Evolutionary conservation across 2,888 invertebrate genomes (phyloP).

Genomic region (Parapristionchus giblindavisi): DNA sequence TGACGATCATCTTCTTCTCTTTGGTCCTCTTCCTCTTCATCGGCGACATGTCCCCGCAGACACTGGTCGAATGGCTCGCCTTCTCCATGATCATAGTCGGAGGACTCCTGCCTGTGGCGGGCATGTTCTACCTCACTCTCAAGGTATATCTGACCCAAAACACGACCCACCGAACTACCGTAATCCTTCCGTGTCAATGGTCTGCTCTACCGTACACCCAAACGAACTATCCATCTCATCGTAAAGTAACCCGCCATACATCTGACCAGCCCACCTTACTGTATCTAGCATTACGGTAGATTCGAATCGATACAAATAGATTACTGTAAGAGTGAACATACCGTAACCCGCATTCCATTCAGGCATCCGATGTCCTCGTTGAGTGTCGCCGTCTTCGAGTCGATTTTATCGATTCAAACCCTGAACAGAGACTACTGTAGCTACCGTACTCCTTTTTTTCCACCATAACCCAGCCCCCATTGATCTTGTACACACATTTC

Average conservation of each 20-base stretch:
- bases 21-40: constrained; percentile 45
- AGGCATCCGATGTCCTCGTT: constrained; percentile 12
- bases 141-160: neutral
- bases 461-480: too few species aligned
- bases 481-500: too few species aligned
- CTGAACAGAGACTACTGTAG: neutral
- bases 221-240: too few species aligned
- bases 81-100: constrained; percentile 30
- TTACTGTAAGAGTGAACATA: too few species aligned
- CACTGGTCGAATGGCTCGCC: constrained; percentile 46
- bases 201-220: too few species aligned
- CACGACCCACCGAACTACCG: neutral
- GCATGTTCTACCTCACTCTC: neutral
- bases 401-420: neutral
- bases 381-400: constrained; percentile 9
- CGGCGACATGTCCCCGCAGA: constrained; percentile 45
- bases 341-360: too few species aligned
- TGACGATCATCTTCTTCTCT: constrained; percentile 47
- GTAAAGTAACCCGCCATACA: too few species aligned
- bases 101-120: neutral
- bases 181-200: too few species aligned
- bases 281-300: too few species aligned
- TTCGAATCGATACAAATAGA: too few species aligned
- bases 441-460: too few species aligned
- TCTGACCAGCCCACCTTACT: too few species aligned